These are phyloP conservation scores for Troglohyphantes excavatus DNA, from an alignment of 2,888 invertebrate species.

Conservation along the genomic window DNA sequence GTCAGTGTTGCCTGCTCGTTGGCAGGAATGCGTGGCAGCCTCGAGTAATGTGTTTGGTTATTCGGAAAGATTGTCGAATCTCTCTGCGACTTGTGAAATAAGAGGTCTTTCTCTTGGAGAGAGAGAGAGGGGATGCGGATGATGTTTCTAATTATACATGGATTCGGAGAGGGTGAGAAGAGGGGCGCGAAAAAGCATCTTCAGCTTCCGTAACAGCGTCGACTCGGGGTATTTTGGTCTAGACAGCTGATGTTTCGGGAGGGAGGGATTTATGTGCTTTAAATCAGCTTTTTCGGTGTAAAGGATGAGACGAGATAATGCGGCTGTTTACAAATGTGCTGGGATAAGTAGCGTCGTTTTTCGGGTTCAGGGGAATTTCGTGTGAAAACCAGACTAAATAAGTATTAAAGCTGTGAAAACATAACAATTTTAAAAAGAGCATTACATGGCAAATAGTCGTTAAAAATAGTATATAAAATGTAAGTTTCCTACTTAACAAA, in stretches of 20 bases:
- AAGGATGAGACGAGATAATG: neutral
- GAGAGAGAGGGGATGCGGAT: neutral
- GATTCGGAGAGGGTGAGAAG: conserved; percentile 33
- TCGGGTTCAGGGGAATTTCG: neutral
- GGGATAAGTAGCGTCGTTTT: neutral
- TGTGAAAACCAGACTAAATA: no score
- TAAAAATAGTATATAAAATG: no score
- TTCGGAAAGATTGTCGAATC: conserved; percentile 75
- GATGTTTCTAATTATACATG: conserved; percentile 74
- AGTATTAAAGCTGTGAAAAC: no score
- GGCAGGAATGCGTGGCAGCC: conserved; percentile 60
- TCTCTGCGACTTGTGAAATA: conserved; percentile 53
- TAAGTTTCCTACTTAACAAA: no score
- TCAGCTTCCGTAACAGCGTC: conserved; percentile 46
- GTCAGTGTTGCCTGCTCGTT: conserved; percentile 36
- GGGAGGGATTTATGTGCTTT: conserved; percentile 28
- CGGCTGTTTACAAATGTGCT: conserved; percentile 20
- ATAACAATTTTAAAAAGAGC: no score
- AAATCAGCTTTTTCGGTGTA: conserved; percentile 7
- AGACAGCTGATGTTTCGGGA: neutral
- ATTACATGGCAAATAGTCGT: no score
- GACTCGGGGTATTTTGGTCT: conserved; percentile 37
- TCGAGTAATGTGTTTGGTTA: conserved; percentile 59
- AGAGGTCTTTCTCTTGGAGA: conserved; percentile 41
- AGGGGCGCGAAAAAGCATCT: conserved; percentile 55